Evolutionary conservation across 2,113 vertebrate genomes (phyloP).

Genomic region (Stictonetta naevosa): DNA sequence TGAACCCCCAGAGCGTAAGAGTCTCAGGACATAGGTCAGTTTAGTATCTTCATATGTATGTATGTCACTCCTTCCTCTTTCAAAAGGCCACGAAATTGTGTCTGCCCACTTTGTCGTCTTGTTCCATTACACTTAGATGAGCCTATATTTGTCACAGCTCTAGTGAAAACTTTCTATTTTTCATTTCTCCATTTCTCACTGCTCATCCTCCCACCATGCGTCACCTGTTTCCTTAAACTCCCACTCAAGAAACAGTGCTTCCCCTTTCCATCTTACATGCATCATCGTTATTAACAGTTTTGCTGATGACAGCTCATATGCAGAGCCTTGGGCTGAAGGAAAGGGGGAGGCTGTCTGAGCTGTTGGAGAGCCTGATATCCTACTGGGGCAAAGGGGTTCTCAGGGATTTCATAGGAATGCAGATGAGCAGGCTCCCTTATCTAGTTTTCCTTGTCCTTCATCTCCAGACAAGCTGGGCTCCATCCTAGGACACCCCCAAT

Average conservation of each 20-base stretch:
- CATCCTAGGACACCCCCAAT: background rate
- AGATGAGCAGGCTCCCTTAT: background rate
- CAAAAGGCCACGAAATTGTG: background rate
- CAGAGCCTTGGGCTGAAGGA: background rate
- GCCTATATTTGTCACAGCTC: background rate
- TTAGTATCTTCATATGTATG: background rate
- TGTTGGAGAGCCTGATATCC: background rate
- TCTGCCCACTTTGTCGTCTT: background rate
- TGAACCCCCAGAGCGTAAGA: background rate
- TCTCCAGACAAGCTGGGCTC: background rate
- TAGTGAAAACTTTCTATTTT: constrained; percentile 42
- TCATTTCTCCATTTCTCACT: constrained; percentile 70
- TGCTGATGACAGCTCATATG: background rate
- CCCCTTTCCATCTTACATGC: constrained; percentile 41
- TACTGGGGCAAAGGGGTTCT: background rate
- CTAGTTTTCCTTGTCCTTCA: background rate
- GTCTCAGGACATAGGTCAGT: background rate
- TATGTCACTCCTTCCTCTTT: constrained; percentile 40
- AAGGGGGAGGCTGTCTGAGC: background rate
- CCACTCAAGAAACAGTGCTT: constrained; percentile 56
- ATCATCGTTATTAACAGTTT: background rate
- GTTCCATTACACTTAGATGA: constrained; percentile 21
- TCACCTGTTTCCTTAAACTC: constrained; percentile 57
- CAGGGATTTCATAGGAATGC: background rate
- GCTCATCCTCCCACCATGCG: background rate